These are phyloP conservation scores for Nomada flava DNA, from an alignment of 2,888 invertebrate genomes.

Conservation along the genomic window DNA sequence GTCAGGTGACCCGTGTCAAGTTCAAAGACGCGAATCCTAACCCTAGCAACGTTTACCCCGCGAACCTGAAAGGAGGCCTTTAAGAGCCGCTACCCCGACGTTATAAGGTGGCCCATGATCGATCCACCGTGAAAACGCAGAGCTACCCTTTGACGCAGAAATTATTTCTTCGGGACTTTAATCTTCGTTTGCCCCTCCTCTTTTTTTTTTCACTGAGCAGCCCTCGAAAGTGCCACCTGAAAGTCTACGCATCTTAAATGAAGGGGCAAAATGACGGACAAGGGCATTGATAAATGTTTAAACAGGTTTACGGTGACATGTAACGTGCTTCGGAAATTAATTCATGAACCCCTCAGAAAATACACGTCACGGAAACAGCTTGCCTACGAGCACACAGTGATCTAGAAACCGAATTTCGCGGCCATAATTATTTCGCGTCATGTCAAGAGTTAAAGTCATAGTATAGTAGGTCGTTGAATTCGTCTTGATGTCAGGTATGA, in stretches of 20 bases:
- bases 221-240: not conserved
- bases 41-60: conserved; percentile 68
- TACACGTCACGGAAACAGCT: too few relatives aligned
- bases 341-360: too few relatives aligned
- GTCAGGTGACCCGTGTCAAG: conserved; percentile 83
- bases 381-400: too few relatives aligned
- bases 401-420: too few relatives aligned
- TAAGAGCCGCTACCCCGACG: conserved; percentile 55
- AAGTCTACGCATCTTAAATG: not conserved
- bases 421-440: too few relatives aligned
- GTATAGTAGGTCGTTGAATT: too few relatives aligned
- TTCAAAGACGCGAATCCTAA: conserved; percentile 81
- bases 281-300: too few relatives aligned
- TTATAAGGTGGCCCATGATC: conserved; percentile 66
- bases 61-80: conserved; percentile 67
- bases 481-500: too few relatives aligned
- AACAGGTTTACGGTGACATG: too few relatives aligned
- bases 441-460: too few relatives aligned
- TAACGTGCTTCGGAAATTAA: too few relatives aligned
- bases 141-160: conserved; percentile 73
- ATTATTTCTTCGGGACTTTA: conserved; percentile 72
- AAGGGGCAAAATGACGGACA: too few relatives aligned
- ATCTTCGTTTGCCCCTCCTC: conserved; percentile 50
- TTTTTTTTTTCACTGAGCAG: not conserved
- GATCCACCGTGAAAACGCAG: conserved; percentile 76